These are phyloP conservation scores for Coelinius sp. DNA, from an alignment of 2,888 invertebrate species.

Conservation along the genomic window DNA sequence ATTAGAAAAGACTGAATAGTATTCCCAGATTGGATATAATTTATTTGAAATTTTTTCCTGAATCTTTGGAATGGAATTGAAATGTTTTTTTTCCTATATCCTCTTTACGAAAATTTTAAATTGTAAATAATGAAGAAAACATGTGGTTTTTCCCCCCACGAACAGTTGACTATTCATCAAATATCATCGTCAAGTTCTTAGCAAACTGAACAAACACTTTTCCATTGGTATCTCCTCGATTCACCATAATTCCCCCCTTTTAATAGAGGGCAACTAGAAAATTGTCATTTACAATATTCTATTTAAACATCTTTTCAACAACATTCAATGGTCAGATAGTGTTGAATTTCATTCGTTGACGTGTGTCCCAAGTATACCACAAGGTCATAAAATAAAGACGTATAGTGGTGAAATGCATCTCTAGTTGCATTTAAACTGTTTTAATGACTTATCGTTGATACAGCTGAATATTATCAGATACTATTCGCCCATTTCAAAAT, in stretches of 20 bases:
- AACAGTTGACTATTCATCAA: no score
- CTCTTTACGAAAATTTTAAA: no score
- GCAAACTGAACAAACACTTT: background rate
- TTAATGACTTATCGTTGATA: background rate
- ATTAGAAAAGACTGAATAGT: no score
- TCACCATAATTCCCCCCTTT: background rate
- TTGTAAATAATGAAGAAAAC: no score
- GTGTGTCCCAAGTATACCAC: slow-evolving; percentile 2
- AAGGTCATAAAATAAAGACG: background rate
- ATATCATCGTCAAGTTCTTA: no score
- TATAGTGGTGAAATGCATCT: background rate
- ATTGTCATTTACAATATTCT: slow-evolving; percentile 10
- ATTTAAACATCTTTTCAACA: slow-evolving; percentile 3
- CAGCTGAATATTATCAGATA: background rate
- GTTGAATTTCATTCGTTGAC: slow-evolving; percentile 8
- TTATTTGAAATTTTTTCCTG: no score
- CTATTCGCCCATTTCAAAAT: background rate
- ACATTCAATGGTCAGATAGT: slow-evolving; percentile 7
- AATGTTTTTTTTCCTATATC: no score
- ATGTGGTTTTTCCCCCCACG: no score
- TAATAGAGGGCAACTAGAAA: background rate
- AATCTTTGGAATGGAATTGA: no score
- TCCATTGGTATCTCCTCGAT: no score
- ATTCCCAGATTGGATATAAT: no score
- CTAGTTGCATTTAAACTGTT: background rate